Conservation (phyloP, 2,113 vertebrate genomes). For the Tympanuchus pallidicinctus region DNA sequence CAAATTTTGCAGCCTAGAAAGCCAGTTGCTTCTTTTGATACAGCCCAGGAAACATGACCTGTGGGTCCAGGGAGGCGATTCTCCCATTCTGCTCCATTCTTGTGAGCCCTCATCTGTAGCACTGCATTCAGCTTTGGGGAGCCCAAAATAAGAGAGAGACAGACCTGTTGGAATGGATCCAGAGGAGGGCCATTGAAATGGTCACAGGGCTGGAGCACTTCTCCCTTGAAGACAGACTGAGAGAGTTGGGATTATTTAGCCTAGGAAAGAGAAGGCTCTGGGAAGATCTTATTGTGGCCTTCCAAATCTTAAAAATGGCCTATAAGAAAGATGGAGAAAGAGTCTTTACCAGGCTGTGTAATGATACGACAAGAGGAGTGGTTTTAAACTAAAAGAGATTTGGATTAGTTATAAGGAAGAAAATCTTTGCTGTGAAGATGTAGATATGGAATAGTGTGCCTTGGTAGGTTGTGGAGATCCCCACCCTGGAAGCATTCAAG, state of each 20-base stretch:
- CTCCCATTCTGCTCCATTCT: background rate
- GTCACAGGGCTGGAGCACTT: background rate
- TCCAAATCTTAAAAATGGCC: background rate
- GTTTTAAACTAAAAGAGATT: background rate
- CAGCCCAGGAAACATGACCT: too few species aligned
- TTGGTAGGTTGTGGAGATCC: background rate
- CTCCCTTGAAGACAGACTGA: background rate
- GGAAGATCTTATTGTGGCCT: background rate
- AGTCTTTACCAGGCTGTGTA: background rate
- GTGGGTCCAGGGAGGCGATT: background rate
- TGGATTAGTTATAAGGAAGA: background rate
- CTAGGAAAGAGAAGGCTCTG: too few species aligned
- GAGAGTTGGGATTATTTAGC: too few species aligned
- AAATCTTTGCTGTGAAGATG: background rate
- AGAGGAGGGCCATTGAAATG: background rate
- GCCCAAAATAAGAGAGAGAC: background rate
- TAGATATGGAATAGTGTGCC: background rate
- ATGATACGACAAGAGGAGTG: background rate
- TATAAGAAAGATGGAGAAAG: background rate
- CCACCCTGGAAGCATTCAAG: background rate
- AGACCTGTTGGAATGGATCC: background rate
- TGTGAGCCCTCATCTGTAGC: background rate
- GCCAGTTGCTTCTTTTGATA: too few species aligned
- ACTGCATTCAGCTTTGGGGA: background rate
- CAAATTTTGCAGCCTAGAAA: background rate